phyloP scores from a whole-genome alignment of 2,797 vertebrate genomes.

The Catharus ustulatus region DNA sequence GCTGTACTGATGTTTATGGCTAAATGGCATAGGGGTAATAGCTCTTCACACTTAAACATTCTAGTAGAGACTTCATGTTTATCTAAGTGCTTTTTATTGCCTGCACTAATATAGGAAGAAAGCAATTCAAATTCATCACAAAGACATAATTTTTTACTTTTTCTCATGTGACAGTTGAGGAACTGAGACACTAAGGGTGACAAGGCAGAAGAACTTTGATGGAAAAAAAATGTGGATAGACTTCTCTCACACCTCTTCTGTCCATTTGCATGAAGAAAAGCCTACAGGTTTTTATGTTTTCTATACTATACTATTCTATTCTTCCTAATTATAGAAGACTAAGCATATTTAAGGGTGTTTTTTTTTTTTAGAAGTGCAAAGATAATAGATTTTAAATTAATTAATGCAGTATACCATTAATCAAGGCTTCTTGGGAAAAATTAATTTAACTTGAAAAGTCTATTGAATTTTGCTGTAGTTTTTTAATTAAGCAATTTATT shows the following conservation, averaged over 20 bases:
- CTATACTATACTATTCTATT: background rate
- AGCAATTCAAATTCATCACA: background rate
- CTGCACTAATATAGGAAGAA: background rate
- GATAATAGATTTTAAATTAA: background rate
- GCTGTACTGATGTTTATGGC: background rate
- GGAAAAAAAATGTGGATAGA: background rate
- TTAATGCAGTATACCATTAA: background rate
- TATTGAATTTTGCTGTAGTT: background rate
- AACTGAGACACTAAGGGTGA: background rate
- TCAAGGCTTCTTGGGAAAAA: background rate
- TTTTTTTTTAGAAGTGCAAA: background rate
- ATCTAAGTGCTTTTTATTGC: background rate
- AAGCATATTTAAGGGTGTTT: background rate
- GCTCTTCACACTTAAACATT: background rate
- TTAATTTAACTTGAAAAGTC: background rate
- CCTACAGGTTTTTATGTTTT: background rate
- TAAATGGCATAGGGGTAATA: background rate
- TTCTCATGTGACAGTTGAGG: background rate
- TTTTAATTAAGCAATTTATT: slow-evolving; percentile 16
- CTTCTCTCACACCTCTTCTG: background rate
- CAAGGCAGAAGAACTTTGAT: background rate
- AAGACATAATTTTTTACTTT: background rate
- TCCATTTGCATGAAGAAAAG: background rate
- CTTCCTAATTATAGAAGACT: background rate
- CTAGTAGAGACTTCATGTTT: background rate